Evolutionary conservation across 1,140 invertebrate genomes (phyloP).

Genomic region (Harlomillsia oculata): DNA sequence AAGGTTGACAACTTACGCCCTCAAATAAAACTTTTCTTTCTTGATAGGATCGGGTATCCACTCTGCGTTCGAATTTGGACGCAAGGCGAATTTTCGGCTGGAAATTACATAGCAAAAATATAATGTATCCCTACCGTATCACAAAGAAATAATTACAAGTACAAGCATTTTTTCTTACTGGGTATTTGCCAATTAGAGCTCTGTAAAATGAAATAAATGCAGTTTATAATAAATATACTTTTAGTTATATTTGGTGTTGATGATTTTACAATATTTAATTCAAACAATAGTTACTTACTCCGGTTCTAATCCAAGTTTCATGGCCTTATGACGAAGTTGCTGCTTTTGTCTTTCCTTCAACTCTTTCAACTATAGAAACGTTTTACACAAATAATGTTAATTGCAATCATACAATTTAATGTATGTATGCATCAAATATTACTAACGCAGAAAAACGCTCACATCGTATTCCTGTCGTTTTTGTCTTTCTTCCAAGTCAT

Average conservation of each 20-base stretch:
- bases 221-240: too few relatives aligned
- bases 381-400: background rate
- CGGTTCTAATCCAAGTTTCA: slow-evolving; percentile 91
- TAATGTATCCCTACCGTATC: background rate
- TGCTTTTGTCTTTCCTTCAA: slow-evolving; percentile 96
- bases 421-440: background rate
- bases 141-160: background rate
- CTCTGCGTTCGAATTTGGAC: slow-evolving; percentile 97
- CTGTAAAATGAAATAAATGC: slow-evolving; percentile 15
- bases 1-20: slow-evolving; percentile 60
- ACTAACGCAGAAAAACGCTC: slow-evolving; percentile 44
- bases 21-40: slow-evolving; percentile 94
- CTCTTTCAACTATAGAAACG: slow-evolving; percentile 76
- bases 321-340: slow-evolving; percentile 88
- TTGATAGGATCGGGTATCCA: slow-evolving; percentile 91
- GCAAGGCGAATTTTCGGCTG: slow-evolving; percentile 98
- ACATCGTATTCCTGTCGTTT: slow-evolving; percentile 99
- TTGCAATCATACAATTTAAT: background rate
- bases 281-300: slow-evolving; percentile 47
- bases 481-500: slow-evolving; percentile 97
- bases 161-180: slow-evolving; percentile 8
- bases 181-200: slow-evolving; percentile 6
- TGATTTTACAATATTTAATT: background rate
- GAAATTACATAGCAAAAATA: background rate
- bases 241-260: too few relatives aligned